Evolutionary conservation across 2,888 invertebrate species (phyloP).

Genomic region (Ophion ventricosus): DNA sequence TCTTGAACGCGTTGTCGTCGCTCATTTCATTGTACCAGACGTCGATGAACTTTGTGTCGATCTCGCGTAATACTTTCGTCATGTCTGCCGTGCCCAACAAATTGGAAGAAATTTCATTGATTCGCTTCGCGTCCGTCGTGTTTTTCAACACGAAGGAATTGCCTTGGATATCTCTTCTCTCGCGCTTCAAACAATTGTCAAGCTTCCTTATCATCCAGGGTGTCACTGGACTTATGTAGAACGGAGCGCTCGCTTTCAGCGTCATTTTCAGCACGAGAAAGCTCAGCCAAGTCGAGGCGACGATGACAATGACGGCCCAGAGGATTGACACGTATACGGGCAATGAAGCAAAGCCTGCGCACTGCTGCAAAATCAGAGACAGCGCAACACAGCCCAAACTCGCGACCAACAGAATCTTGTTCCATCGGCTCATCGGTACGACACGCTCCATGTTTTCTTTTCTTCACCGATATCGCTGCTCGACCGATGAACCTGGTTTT

Average conservation of each 20-base stretch:
- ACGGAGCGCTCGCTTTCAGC: constrained; percentile 75
- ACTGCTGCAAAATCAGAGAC: constrained; percentile 75
- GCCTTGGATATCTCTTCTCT: neutral
- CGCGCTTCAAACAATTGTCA: constrained; percentile 36
- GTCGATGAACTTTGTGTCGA: constrained; percentile 83
- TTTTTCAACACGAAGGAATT: constrained; percentile 22
- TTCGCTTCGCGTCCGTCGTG: neutral
- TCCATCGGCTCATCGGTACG: constrained; percentile 78
- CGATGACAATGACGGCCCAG: constrained; percentile 76
- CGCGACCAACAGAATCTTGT: constrained; percentile 74
- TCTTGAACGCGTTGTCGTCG: constrained; percentile 82
- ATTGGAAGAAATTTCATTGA: neutral
- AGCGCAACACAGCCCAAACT: constrained; percentile 72
- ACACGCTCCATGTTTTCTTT: constrained; percentile 69
- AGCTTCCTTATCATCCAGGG: constrained; percentile 72
- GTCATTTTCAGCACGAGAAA: constrained; percentile 75
- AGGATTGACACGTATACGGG: constrained; percentile 76
- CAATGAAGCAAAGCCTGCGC: constrained; percentile 72
- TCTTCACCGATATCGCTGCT: constrained; percentile 4
- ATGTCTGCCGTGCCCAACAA: neutral
- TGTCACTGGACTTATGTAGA: constrained; percentile 72
- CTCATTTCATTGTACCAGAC: constrained; percentile 85
- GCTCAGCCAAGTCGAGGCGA: constrained; percentile 78
- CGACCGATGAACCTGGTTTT: neutral
- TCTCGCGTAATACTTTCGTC: constrained; percentile 74